phyloP scores from a whole-genome alignment of 1,140 invertebrate species.

The Sinella curviseta region DNA sequence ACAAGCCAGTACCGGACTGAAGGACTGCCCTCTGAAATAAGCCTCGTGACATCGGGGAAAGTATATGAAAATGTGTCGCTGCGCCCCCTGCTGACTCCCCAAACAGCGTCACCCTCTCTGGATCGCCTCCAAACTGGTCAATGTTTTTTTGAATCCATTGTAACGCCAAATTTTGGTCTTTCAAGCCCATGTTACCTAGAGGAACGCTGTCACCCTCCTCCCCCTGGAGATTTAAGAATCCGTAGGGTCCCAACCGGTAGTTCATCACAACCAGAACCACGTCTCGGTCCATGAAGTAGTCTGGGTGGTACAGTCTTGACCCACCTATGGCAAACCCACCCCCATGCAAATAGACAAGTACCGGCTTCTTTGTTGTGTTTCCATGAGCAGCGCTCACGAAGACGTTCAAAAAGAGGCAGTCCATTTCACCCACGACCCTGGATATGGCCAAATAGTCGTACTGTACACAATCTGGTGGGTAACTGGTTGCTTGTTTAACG shows the following conservation, averaged over 20 bases:
- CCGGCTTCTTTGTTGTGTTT: not conserved
- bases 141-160: not conserved
- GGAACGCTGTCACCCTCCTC: not conserved
- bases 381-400: not conserved
- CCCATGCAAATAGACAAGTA: conserved; percentile 43
- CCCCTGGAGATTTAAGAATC: not conserved
- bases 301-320: not conserved
- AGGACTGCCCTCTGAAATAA: no score
- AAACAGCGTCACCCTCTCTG: not conserved
- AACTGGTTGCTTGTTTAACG: not conserved
- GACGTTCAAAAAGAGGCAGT: not conserved
- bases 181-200: not conserved
- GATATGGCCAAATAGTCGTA: conserved; percentile 1
- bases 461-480: not conserved
- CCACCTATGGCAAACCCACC: not conserved
- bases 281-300: conserved; percentile 10
- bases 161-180: not conserved
- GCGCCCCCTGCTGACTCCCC: not conserved
- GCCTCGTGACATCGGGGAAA: no score
- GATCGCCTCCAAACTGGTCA: not conserved
- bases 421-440: not conserved
- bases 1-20: no score
- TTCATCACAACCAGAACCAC: not conserved
- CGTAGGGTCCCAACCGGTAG: not conserved
- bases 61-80: not conserved